phyloP scores from a whole-genome alignment of 2,113 vertebrate genomes.

The Xerus inauris region DNA sequence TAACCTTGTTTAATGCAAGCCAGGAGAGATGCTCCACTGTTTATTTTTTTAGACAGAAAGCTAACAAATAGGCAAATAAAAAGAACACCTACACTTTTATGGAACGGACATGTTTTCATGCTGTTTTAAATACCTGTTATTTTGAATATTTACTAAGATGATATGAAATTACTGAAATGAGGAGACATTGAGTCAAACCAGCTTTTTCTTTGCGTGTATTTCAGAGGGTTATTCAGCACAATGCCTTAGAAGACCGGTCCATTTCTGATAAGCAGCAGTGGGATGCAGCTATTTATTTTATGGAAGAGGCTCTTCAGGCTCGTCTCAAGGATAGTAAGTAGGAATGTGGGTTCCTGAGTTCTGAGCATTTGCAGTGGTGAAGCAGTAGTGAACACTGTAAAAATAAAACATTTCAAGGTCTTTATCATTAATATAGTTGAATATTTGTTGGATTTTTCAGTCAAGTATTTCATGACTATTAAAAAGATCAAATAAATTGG shows the following conservation, averaged over 20 bases:
- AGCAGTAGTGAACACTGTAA: neutral
- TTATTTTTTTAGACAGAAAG: neutral
- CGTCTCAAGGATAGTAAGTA: slow-evolving; percentile 97
- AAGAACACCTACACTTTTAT: neutral
- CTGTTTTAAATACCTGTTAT: neutral
- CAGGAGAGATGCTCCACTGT: neutral
- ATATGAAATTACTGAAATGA: slow-evolving; percentile 9
- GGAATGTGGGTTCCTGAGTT: neutral
- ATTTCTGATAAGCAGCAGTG: slow-evolving; percentile 99
- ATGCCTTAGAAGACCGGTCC: slow-evolving; percentile 97
- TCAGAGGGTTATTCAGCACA: slow-evolving; percentile 99
- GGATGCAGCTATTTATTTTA: slow-evolving; percentile 99
- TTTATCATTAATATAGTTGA: neutral
- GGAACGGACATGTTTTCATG: neutral
- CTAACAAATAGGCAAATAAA: neutral
- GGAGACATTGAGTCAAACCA: neutral
- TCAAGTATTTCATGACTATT: neutral
- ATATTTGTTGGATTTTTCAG: neutral
- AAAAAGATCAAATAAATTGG: neutral
- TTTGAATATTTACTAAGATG: slow-evolving; percentile 4
- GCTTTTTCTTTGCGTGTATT: slow-evolving; percentile 35
- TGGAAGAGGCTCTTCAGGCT: slow-evolving; percentile 96
- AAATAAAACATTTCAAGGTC: neutral
- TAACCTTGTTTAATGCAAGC: neutral
- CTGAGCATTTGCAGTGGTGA: neutral